Base-by-base conservation (phyloP, 2,888 invertebrate species). In the Xestobium rufovillosum region DNA sequence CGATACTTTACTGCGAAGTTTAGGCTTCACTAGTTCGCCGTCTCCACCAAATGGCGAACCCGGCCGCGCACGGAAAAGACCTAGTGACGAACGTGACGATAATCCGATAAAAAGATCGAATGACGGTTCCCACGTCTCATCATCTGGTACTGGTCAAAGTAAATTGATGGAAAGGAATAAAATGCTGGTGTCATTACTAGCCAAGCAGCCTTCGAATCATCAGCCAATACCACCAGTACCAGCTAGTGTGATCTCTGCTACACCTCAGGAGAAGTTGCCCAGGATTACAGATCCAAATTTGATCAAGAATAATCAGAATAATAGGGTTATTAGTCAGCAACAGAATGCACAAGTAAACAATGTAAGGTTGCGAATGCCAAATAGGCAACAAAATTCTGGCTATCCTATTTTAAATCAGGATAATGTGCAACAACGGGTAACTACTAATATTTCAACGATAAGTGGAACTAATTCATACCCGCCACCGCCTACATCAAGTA, bases 171-270 rank as follows among this genome's bases (percentile, higher is more conserved):
- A 84, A 63, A 81, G 79, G 60, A 90, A 90, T 63, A 80, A 81
- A 61, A 89, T 91, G 79, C 70, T 91, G 49, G 89, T 88, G 25
- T 80, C 80, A 27, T 65, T 91, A 51, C 66, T 91, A 57, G 86
- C 84, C 35, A 81, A 83, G 59, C 80, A 83, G 51, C 79, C 80
- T 45, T 72, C 78, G 14, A 59, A 58, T 36, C 69, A 70, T 37
- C 70, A 71, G 41, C 76, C 78, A 26, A 75, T 81, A 14, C 77
- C 79, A 31, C 79, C 78, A 41, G 70, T 80, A 53, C 78, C 79
- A 45, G 69, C 71, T 31, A 72, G 73, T 59, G 71, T 75, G 55
- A 71, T 76, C 56, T 73, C 78, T 46, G 79, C 80, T 44, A 80
- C 78, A 49, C 84, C 86, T 26, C 83, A 81, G 63, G 76, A 79